phyloP scores from a whole-genome alignment of 2,113 vertebrate species.

The Podocnemis expansa region DNA sequence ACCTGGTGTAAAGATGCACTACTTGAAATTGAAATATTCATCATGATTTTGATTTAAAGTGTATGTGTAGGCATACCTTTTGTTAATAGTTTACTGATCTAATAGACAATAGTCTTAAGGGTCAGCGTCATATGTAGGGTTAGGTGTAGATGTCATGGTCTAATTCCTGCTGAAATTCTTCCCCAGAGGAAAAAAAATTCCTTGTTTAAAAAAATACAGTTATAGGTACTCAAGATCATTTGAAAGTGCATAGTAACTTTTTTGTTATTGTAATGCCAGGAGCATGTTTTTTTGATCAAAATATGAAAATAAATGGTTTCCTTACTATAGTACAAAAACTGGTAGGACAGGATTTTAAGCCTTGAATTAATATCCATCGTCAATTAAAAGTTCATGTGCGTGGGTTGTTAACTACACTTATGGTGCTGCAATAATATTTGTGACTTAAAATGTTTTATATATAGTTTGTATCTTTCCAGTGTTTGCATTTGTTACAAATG shows the following conservation, averaged over 20 bases:
- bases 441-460: conserved; percentile 11
- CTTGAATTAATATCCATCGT: neutral
- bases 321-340: neutral
- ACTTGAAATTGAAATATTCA: no score
- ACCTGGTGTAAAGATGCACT: no score
- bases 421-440: neutral
- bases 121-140: neutral
- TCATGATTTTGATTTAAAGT: no score
- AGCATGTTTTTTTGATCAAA: neutral
- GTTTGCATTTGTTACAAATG: neutral
- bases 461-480: neutral
- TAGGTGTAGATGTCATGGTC: neutral
- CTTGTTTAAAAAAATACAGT: neutral
- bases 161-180: neutral
- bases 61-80: no score
- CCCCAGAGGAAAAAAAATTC: neutral
- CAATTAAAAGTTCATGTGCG: neutral
- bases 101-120: neutral
- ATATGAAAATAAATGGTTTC: neutral
- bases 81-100: neutral
- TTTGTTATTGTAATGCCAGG: neutral
- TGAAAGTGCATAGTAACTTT: neutral
- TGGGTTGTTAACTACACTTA: neutral
- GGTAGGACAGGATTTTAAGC: neutral
- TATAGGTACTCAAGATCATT: conserved; percentile 2